Percentiles rank a stretch among this genome's conserved stretches.
Conservation (phyloP, 2,888 invertebrate genomes). For the Frankliniella intonsa region DNA sequence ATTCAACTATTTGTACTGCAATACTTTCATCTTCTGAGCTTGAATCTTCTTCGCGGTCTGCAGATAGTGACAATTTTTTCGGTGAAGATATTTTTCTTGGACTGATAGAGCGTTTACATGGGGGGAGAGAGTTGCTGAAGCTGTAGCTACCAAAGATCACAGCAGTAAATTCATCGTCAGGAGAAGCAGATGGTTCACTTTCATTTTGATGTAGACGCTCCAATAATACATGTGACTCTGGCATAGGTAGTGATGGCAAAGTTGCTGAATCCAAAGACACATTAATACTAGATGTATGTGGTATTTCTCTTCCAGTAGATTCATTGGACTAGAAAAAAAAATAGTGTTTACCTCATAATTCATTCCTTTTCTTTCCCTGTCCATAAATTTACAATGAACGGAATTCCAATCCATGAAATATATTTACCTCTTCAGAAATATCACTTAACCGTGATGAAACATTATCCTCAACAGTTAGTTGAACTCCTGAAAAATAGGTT, state of each 20-base stretch:
- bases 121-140: neutral
- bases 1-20: neutral
- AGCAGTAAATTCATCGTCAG: neutral
- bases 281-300: neutral
- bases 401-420: neutral
- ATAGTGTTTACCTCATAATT: neutral
- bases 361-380: neutral
- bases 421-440: neutral
- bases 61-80: neutral
- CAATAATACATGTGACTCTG: neutral
- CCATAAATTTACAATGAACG: neutral
- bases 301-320: neutral
- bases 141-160: neutral
- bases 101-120: neutral
- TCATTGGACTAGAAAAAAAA: neutral
- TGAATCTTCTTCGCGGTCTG: neutral
- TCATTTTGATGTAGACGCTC: neutral
- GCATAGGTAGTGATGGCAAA: neutral
- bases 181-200: neutral
- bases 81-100: neutral
- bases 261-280: neutral
- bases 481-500: neutral
- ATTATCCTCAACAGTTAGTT: neutral
- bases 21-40: constrained; percentile 4
- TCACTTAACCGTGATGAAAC: neutral